Percentiles rank a stretch among this genome's conserved stretches.
Evolutionary conservation across 2,113 vertebrate genomes (phyloP).

Genomic region (Tetrao urogallus): DNA sequence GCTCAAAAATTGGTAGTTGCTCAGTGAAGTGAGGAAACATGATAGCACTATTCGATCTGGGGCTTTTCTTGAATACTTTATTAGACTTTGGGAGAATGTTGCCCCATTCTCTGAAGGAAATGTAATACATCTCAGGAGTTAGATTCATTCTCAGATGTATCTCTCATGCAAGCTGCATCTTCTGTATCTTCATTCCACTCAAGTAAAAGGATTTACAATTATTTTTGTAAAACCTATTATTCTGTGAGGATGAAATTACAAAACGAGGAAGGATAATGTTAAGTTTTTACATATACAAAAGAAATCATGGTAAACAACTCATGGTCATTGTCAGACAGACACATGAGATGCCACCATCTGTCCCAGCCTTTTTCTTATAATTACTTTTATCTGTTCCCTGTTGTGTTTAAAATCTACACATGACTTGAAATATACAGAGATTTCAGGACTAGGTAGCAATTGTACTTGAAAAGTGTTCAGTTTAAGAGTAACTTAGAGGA

Average conservation of each 20-base stretch:
- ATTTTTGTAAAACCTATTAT: not conserved
- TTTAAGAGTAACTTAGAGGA: not conserved
- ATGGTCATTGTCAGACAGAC: not conserved
- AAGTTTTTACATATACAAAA: not conserved
- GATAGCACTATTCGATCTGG: not conserved
- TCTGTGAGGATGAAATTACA: not conserved
- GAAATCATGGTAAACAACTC: not conserved
- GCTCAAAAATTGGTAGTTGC: not conserved
- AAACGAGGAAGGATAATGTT: not conserved
- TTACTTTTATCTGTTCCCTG: not conserved
- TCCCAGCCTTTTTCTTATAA: not conserved
- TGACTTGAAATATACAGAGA: not conserved
- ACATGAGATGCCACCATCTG: not conserved
- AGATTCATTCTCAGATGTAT: not conserved
- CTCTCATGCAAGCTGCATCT: not conserved
- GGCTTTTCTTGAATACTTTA: not conserved
- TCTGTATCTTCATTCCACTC: not conserved
- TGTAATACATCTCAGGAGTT: not conserved
- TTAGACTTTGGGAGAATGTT: not conserved
- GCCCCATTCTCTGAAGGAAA: not conserved
- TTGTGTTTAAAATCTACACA: not conserved
- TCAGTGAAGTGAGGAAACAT: not conserved
- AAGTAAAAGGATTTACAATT: not conserved
- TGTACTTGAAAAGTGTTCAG: not conserved
- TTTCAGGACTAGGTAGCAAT: not conserved